These are phyloP conservation scores for Halcyon senegalensis DNA, from an alignment of 2,113 vertebrate genomes.

Conservation along the genomic window DNA sequence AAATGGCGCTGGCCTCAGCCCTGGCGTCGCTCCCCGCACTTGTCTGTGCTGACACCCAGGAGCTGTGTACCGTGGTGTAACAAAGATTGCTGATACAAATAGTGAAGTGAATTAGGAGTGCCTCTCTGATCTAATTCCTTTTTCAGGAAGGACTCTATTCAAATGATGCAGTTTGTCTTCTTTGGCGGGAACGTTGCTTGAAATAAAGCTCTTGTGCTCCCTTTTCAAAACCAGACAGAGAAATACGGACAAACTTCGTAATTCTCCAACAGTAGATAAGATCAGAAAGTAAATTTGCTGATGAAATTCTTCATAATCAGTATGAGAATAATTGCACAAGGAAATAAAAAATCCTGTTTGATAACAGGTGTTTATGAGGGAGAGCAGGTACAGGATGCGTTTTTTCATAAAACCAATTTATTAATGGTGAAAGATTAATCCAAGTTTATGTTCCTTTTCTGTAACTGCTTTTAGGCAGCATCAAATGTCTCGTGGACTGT, in stretches of 20 bases:
- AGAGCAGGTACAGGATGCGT: too few species aligned
- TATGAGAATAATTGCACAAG: background rate
- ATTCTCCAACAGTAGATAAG: too few species aligned
- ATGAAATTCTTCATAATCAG: background rate
- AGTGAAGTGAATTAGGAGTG: fast-evolving
- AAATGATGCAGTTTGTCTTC: background rate
- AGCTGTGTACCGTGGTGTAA: fast-evolving
- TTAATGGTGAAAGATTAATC: background rate
- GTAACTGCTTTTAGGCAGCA: fast-evolving
- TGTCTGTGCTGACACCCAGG: fast-evolving
- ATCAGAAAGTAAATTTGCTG: background rate
- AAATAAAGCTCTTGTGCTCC: background rate
- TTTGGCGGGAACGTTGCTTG: background rate
- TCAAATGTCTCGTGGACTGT: background rate
- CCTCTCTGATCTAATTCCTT: background rate
- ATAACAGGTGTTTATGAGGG: background rate
- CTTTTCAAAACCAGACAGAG: background rate
- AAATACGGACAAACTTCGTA: background rate
- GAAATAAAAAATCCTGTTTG: background rate
- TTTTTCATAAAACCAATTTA: background rate
- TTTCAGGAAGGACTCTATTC: background rate
- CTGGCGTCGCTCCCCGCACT: fast-evolving
- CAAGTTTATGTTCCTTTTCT: background rate
- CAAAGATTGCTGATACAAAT: too few species aligned
- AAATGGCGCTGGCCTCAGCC: background rate